Percentiles rank a stretch among this genome's conserved stretches.
These are phyloP conservation scores for Cynoglossus semilaevis DNA, from an alignment of 2,113 vertebrate species.

Conservation along the genomic window DNA sequence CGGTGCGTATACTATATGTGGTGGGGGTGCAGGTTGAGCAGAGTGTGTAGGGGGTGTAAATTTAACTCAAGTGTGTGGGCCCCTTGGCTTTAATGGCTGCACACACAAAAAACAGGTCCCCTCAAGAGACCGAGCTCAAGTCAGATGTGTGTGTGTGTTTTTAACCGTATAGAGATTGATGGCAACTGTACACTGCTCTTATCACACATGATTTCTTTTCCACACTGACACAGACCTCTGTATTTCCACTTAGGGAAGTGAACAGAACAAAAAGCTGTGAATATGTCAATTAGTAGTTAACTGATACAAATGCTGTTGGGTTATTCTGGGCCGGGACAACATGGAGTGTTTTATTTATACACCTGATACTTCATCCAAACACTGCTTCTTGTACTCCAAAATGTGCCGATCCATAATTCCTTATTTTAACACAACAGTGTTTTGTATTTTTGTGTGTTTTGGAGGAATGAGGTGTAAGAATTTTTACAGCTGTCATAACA, in stretches of 20 bases:
- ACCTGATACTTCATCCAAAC: too few species aligned
- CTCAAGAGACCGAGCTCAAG: conserved; percentile 49
- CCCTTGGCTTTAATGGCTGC: conserved; percentile 45
- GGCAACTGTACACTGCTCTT: neutral
- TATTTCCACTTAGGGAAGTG: neutral
- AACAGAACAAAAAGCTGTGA: too few species aligned
- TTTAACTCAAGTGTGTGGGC: conserved; percentile 62
- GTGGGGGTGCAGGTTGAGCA: conserved; percentile 46
- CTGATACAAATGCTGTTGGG: too few species aligned
- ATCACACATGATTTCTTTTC: neutral
- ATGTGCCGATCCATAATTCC: too few species aligned
- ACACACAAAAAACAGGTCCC: conserved; percentile 47
- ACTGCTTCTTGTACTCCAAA: too few species aligned
- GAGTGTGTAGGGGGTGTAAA: conserved; percentile 48
- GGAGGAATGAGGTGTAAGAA: neutral
- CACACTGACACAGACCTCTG: too few species aligned
- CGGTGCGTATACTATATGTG: conserved; percentile 30
- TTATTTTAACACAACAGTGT: too few species aligned
- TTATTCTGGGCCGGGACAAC: too few species aligned
- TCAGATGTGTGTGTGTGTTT: conserved; percentile 26
- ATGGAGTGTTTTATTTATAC: too few species aligned
- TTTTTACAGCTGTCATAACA: neutral
- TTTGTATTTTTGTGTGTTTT: too few species aligned
- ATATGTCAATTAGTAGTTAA: too few species aligned
- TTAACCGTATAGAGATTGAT: conserved; percentile 17